These are phyloP conservation scores for Ethmia dodecea DNA, from an alignment of 2,888 invertebrate species.

Conservation along the genomic window DNA sequence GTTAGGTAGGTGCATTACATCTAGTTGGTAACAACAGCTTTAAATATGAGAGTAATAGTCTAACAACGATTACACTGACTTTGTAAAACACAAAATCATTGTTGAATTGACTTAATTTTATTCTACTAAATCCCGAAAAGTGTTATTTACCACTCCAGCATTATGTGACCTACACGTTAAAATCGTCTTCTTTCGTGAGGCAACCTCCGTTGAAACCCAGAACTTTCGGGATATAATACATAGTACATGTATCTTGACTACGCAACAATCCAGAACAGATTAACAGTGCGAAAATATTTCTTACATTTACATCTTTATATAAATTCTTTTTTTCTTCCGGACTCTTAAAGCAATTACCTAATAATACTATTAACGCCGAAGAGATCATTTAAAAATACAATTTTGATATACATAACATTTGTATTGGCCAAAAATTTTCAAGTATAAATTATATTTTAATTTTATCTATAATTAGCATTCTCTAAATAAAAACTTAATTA, in stretches of 20 bases:
- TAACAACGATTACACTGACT: conserved; percentile 44
- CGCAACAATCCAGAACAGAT: conserved; percentile 51
- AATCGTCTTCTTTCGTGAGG: too few species aligned
- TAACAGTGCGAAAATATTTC: conserved; percentile 76
- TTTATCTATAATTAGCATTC: conserved; percentile 51
- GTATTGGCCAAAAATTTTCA: conserved; percentile 69
- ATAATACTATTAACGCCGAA: conserved; percentile 63
- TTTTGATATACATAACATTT: conserved; percentile 71
- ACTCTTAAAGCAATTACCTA: conserved; percentile 75
- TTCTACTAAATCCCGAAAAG: conserved; percentile 28
- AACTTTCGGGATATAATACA: conserved; percentile 7
- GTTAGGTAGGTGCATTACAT: conserved; percentile 32
- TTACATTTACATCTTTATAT: conserved; percentile 64
- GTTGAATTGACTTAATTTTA: conserved; percentile 49
- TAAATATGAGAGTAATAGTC: conserved; percentile 29
- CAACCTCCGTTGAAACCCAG: too few species aligned
- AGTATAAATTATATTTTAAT: conserved; percentile 59
- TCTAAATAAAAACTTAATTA: conserved; percentile 69
- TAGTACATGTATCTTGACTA: too few species aligned
- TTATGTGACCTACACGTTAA: too few species aligned
- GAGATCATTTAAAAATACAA: conserved; percentile 77
- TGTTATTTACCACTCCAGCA: background rate
- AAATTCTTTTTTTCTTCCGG: conserved; percentile 74
- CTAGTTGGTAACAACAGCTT: conserved; percentile 67
- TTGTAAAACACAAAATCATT: too few species aligned